phyloP scores from a whole-genome alignment of 37 sponge, comb jelly and placozoan genomes.

The Amphimedon queenslandica region DNA sequence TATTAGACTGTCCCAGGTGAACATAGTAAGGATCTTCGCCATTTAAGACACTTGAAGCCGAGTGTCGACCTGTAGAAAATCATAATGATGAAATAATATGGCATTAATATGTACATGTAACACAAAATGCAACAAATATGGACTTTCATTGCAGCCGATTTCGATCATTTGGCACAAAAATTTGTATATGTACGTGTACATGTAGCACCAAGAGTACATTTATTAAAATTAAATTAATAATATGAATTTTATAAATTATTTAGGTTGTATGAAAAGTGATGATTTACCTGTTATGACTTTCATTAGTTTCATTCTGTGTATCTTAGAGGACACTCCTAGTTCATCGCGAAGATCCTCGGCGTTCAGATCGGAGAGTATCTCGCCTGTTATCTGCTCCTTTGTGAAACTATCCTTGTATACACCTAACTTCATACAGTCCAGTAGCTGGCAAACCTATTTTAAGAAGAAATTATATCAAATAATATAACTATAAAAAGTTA shows the following conservation, averaged over 20 bases:
- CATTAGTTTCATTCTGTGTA: conserved; percentile 9
- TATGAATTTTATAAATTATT: no score
- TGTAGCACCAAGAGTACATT: no score
- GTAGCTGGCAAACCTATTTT: conserved; percentile 15
- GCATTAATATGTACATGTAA: no score
- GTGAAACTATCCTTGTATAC: conserved; percentile 32
- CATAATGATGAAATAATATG: no score
- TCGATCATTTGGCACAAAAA: no score
- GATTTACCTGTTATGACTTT: conserved; percentile 8
- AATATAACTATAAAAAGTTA: background rate
- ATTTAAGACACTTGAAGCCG: conserved; percentile 10
- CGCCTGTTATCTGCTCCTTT: conserved; percentile 47
- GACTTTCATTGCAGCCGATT: no score
- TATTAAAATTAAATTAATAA: no score
- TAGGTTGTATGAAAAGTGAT: no score
- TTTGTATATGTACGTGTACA: no score
- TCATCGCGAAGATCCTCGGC: conserved; percentile 35
- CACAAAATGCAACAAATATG: no score
- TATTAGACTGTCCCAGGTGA: background rate
- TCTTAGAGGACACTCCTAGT: conserved; percentile 6
- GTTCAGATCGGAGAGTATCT: conserved; percentile 38
- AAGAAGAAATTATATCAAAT: background rate
- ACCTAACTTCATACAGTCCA: conserved; percentile 39
- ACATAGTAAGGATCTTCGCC: conserved; percentile 29
- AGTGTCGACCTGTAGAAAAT: conserved; percentile 39